These are phyloP conservation scores for Isurus oxyrinchus DNA, from an alignment of 2,113 vertebrate species.

Conservation along the genomic window DNA sequence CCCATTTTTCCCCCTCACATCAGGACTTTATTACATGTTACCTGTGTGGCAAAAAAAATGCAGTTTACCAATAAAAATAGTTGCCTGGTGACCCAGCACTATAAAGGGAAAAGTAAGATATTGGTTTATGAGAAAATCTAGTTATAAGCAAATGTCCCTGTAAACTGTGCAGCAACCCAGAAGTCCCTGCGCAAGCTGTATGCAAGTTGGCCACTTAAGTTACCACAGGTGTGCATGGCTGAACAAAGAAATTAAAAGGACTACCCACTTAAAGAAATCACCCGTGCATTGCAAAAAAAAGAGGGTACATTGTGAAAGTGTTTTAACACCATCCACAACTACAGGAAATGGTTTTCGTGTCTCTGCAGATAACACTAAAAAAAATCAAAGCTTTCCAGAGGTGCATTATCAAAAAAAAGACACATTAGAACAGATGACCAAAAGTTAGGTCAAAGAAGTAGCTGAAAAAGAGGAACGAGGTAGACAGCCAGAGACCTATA, in stretches of 20 bases:
- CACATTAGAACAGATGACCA: background rate
- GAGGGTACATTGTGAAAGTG: background rate
- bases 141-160: background rate
- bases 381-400: background rate
- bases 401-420: background rate
- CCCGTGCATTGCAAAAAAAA: background rate
- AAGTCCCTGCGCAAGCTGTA: background rate
- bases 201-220: background rate
- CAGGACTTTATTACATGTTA: background rate
- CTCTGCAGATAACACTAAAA: background rate
- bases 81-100: background rate
- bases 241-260: no score
- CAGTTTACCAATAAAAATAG: background rate
- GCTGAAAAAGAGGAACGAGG: background rate
- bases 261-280: background rate
- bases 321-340: background rate
- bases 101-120: background rate
- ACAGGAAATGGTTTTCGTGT: background rate
- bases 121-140: background rate
- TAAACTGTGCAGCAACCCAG: background rate
- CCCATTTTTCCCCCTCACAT: no score
- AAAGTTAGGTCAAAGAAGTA: background rate
- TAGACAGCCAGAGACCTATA: background rate
- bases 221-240: background rate
- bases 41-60: background rate